Evolutionary conservation across 1,140 invertebrate species (phyloP).

Genomic region (Microplitis mediator): DNA sequence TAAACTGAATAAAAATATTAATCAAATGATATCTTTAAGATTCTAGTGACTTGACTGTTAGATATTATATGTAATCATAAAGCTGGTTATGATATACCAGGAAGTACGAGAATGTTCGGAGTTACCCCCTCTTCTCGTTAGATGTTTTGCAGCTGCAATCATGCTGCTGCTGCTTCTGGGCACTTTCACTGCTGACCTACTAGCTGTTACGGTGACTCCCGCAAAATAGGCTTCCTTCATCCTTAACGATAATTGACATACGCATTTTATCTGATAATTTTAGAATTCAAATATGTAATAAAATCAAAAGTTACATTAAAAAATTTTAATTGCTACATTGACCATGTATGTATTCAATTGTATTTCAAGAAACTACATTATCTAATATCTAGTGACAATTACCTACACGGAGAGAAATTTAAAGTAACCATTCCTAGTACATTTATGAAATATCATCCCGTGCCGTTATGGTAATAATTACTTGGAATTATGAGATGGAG

Average conservation of each 20-base stretch:
- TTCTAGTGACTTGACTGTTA: background rate
- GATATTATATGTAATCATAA: background rate
- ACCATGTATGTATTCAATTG: too few relatives aligned
- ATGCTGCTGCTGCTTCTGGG: conserved; percentile 44
- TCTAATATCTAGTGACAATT: too few relatives aligned
- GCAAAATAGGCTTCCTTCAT: conserved; percentile 28
- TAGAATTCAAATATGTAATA: background rate
- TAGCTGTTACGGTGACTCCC: conserved; percentile 41
- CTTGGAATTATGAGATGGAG: too few relatives aligned
- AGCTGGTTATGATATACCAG: conserved; percentile 3
- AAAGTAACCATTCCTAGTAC: too few relatives aligned
- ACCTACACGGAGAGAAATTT: too few relatives aligned
- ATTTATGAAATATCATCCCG: too few relatives aligned
- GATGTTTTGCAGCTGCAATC: conserved; percentile 39
- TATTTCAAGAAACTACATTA: too few relatives aligned
- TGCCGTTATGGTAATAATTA: too few relatives aligned
- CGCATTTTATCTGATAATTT: background rate
- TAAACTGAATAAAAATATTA: background rate
- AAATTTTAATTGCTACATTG: too few relatives aligned
- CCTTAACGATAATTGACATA: conserved; percentile 30
- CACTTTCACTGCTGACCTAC: conserved; percentile 54
- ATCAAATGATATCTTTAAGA: background rate
- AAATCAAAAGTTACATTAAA: too few relatives aligned
- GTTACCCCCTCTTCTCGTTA: conserved; percentile 4
- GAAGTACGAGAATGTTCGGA: conserved; percentile 20